A percentile compares a stretch with the other conserved stretches of the same genome.
These are phyloP conservation scores for Atta texana DNA, from an alignment of 1,140 invertebrate genomes.

Conservation along the genomic window DNA sequence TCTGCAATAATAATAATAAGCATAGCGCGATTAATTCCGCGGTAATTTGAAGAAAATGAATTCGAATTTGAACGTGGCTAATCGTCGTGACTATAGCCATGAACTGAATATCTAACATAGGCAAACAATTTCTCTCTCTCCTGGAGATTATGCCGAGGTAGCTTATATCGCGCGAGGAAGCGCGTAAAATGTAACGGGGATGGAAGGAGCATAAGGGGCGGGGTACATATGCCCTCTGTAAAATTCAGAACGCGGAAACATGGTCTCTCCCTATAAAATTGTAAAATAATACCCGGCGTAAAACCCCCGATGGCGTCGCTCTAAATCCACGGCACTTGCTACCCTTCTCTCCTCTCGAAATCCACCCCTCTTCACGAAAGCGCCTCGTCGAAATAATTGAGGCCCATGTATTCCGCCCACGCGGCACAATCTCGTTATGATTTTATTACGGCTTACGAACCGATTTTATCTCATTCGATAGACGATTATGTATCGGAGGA, in stretches of 20 bases:
- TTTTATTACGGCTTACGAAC: slow-evolving; percentile 67
- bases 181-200: slow-evolving; percentile 49
- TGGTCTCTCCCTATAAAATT: slow-evolving; percentile 68
- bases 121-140: slow-evolving; percentile 23
- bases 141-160: slow-evolving; percentile 53
- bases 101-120: slow-evolving; percentile 1
- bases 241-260: slow-evolving; percentile 72
- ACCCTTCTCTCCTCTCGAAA: neutral
- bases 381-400: slow-evolving; percentile 70
- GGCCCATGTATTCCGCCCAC: slow-evolving; percentile 56
- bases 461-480: slow-evolving; percentile 71
- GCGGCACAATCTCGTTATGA: slow-evolving; percentile 70
- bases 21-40: slow-evolving; percentile 20
- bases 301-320: slow-evolving; percentile 62
- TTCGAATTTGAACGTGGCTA: slow-evolving; percentile 25
- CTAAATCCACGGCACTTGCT: slow-evolving; percentile 67
- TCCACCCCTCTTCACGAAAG: neutral
- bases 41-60: neutral
- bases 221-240: slow-evolving; percentile 56
- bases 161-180: slow-evolving; percentile 45
- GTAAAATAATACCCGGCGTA: slow-evolving; percentile 71
- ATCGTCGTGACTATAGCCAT: slow-evolving; percentile 16
- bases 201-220: slow-evolving; percentile 8
- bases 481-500: slow-evolving; percentile 65
- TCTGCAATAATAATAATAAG: neutral